Base-by-base conservation (phyloP, 2,113 vertebrate genomes). In the Pedetes capensis region DNA sequence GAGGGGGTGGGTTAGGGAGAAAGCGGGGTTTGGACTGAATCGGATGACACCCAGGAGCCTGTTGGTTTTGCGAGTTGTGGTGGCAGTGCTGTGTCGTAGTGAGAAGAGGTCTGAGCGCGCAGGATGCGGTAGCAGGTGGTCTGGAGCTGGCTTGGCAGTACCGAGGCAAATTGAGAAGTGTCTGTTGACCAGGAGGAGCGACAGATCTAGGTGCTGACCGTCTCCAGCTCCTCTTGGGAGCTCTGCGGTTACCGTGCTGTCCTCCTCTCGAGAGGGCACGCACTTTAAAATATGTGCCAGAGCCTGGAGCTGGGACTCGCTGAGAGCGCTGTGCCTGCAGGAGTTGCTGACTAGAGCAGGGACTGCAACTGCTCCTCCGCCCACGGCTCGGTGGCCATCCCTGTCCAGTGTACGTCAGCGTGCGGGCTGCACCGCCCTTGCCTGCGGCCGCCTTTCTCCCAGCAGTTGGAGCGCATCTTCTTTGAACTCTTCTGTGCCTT, bases 401-500 rank as follows among this genome's bases (percentile, higher is more conserved):
- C 5, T 42, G n/a, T 20, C 87, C 29, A 17, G 0, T 12, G 51
- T 42, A 51, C 14, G 16, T 17, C 0, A 2, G 51, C 2, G 16
- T 37, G 57, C 1, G 9, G 79, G 57, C 51, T 49, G 51, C 64
- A 0, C 59, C 37, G 8, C 17, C 2, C 3, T 5, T 11, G 57
- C 32, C 68, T 14, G 4, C 1, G 14, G 20, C 44, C 13, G 37
- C 17, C 0, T 51, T 29, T 51, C 57, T 44, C 39, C 16, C 47
- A 29, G 14, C 0, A 3, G 23, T 8, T 27, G 4, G 27, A 63
- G 25, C 6, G 5, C 39, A 22, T 27, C n/a, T 66, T 8, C 29
- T 27, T 9, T 68, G 64, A 44, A 29, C 61, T 34, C 82, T 4
- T 89, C 96, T 93, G 91, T 81, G 95, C 37, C 71, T 95, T 83